Evolutionary conservation across 1,140 invertebrate species (phyloP).

Genomic region (Sinonovacula constricta): DNA sequence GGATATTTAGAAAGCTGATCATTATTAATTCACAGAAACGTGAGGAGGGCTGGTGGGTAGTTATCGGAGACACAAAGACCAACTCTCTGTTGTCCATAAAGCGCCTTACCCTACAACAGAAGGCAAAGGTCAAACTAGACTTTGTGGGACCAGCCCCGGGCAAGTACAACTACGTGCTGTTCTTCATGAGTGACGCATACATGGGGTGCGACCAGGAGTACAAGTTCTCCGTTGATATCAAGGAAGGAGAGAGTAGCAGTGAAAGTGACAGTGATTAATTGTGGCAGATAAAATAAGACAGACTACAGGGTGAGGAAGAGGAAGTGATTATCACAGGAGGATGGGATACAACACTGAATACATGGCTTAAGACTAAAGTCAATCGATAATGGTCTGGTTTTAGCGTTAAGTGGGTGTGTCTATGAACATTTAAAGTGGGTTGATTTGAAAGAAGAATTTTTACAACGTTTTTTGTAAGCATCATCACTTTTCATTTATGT

Average conservation of each 20-base stretch:
- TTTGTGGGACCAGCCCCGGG: slow-evolving; percentile 91
- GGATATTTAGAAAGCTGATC: too few species aligned
- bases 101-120: slow-evolving; percentile 94
- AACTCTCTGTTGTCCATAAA: slow-evolving; percentile 98
- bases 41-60: slow-evolving; percentile 99
- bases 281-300: too few species aligned
- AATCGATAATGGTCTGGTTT: too few species aligned
- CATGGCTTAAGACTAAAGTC: too few species aligned
- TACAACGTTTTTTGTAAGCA: too few species aligned
- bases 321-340: too few species aligned
- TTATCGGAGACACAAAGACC: slow-evolving; percentile 96
- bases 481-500: too few species aligned
- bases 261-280: slow-evolving; percentile 74
- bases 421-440: too few species aligned
- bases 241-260: slow-evolving; percentile 79
- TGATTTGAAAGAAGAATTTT: too few species aligned
- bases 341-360: too few species aligned
- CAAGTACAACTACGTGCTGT: slow-evolving; percentile 94
- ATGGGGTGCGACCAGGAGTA: slow-evolving; percentile 92
- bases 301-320: too few species aligned
- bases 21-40: slow-evolving; percentile 87
- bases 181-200: slow-evolving; percentile 99
- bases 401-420: too few species aligned
- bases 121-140: slow-evolving; percentile 95
- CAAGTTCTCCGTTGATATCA: slow-evolving; percentile 86